Evolutionary conservation across 1,140 invertebrate genomes (phyloP).

Genomic region (Drosophila carrolli): DNA sequence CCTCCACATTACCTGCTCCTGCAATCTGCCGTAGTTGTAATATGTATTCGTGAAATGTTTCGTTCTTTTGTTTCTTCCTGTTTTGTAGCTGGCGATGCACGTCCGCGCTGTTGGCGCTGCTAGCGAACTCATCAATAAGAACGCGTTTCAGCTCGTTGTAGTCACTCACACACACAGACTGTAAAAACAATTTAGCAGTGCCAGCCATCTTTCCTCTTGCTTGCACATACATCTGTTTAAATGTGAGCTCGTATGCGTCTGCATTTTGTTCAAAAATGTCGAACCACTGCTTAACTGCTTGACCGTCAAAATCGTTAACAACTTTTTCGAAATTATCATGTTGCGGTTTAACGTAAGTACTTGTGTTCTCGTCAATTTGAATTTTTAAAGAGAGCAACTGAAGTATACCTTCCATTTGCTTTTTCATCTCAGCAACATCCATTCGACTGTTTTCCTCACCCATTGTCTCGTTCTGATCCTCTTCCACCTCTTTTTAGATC

Average conservation of each 20-base stretch:
- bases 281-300: neutral
- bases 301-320: neutral
- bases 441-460: no score
- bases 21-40: neutral
- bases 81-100: neutral
- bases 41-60: neutral
- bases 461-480: no score
- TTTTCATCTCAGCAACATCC: neutral
- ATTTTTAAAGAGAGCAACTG: neutral
- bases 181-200: neutral
- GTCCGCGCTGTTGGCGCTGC: no score
- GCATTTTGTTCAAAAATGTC: neutral
- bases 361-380: neutral
- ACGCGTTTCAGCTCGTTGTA: neutral
- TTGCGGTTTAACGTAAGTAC: neutral
- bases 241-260: neutral
- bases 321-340: slow-evolving; percentile 3
- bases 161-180: neutral
- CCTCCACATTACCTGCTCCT: neutral
- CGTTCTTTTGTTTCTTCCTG: neutral
- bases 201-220: no score
- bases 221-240: neutral
- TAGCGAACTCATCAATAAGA: no score
- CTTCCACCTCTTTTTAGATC: no score
- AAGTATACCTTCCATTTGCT: no score